phyloP scores from a whole-genome alignment of 2,888 invertebrate genomes.

The Lepetodrilus schrolli region DNA sequence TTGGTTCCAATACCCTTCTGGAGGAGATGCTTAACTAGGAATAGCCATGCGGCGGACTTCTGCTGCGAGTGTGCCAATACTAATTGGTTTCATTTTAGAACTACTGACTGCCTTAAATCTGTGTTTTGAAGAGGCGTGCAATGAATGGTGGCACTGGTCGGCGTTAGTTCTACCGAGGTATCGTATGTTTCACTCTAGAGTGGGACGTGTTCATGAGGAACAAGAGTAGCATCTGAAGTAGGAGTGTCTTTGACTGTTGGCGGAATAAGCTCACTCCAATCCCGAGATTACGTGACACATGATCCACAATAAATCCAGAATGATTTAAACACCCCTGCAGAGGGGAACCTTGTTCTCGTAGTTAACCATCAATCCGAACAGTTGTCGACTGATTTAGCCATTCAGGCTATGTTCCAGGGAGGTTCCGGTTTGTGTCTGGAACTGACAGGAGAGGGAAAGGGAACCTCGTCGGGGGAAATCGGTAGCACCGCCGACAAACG shows the following conservation, averaged over 20 bases:
- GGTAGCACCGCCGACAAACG: not conserved
- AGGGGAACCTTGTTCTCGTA: not conserved
- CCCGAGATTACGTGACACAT: not conserved
- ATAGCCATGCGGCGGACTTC: not conserved
- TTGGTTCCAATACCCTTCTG: not conserved
- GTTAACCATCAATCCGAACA: constrained; percentile 2
- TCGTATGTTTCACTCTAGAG: not conserved
- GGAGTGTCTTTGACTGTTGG: not conserved
- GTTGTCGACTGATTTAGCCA: not conserved
- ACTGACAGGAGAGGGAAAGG: not conserved
- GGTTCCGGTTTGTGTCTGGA: not conserved
- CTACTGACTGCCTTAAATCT: no score
- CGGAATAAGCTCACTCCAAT: constrained; percentile 5
- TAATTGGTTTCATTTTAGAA: constrained; percentile 20
- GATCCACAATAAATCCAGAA: not conserved
- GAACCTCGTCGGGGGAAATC: not conserved
- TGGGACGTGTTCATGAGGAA: not conserved
- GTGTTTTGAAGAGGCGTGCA: no score
- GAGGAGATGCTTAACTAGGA: not conserved
- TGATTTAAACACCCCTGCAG: not conserved
- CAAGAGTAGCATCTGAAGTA: not conserved
- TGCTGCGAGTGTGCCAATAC: not conserved
- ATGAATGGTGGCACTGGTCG: no score
- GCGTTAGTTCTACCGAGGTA: not conserved
- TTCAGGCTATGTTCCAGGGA: not conserved